Evolutionary conservation across 2,888 invertebrate genomes (phyloP), one percentile per base, ranked within the genome.

Genomic region (Chesias legatella): DNA sequence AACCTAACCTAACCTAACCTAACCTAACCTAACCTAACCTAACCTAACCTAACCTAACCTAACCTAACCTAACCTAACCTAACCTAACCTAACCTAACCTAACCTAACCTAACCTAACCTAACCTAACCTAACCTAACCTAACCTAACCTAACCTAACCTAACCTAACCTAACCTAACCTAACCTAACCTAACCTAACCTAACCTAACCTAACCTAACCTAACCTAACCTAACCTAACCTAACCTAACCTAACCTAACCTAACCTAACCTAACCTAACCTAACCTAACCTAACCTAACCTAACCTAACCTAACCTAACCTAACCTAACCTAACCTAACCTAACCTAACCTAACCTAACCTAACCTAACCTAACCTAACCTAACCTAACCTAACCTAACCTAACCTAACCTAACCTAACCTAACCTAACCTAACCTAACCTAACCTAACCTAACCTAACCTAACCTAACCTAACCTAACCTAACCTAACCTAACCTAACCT

Each of bases 131-230:
- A 31, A 31, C 31, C 31, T 33, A 33, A 33, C 33, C 33, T 33
- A 33, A 33, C 33, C 33, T 33, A 33, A 33, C 33, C 33, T 33
- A 33, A 33, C 33, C 33, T 36, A 33, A 33, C 33, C 33, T 33
- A 33, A 33, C 33, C 33, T 33, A 33, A 33, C 33, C 33, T 33
- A 33, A 33, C 33, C 33, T 33, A 33, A 33, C 33, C 33, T 33
- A 33, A 33, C 33, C 33, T 33, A 33, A 33, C 33, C 33, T 33
- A 33, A 33, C 33, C 33, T 33, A 33, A 33, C 33, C 33, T 33
- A 33, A 33, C 33, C 33, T 33, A 33, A 33, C 33, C 33, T 33
- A 33, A 33, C 33, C 33, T 33, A 33, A 33, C 33, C 33, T 33
- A 33, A 33, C 33, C 33, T 33, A 33, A 33, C 33, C 25, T 25